Evolutionary conservation across 2,888 invertebrate genomes (phyloP), one percentile per base, ranked within the genome.

Genomic region (Drosophila limbata): DNA sequence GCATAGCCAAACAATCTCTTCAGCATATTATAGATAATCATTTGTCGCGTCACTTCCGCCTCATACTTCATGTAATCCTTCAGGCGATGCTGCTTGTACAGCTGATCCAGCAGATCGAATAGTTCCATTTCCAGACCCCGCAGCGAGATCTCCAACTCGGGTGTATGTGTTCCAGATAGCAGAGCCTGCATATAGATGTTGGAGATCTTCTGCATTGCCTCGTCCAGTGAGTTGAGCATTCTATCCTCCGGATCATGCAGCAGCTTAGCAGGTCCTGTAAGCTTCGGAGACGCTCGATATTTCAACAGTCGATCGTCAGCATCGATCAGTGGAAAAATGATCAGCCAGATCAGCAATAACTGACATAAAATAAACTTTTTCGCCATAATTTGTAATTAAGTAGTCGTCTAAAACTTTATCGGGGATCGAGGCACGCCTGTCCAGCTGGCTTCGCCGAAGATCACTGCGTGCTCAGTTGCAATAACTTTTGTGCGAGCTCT

Each of bases 41-140:
- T 89, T 83, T 91, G 91, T 40, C 90, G 82, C 21, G 90, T 86
- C 47, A 91, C 91, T 73, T 90, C 91, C 55, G 85, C 81, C 60
- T 91, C 91, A 25, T 91, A 91, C 50, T 79, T 82, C 83, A 91
- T 91, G 45, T 90, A 91, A 55, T 91, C 91, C 52, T 82, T 65
- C 53, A 91, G 70, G 2, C 91, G 84, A 47, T 91, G 69, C 60
- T 90, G 70, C 65, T 87, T 81, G 37, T 82, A 91, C 17, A 91
- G 73, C n/a, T 61, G 53, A 64, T 90, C 91, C 48, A 91, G 69
- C 37, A 91, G 69, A 51, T 91, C 91, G 48, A 81, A 91, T 3
- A 91, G 52, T 55, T 90, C 84, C 50, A 91, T 62, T 72, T 91
- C 91, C 56, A 91, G 64, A 4, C 56, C 63, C 0, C 79, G 74